Evolutionary conservation across 2,888 invertebrate genomes (phyloP), one percentile per base, ranked within the genome.

Genomic region (Epinotia brunnichana): DNA sequence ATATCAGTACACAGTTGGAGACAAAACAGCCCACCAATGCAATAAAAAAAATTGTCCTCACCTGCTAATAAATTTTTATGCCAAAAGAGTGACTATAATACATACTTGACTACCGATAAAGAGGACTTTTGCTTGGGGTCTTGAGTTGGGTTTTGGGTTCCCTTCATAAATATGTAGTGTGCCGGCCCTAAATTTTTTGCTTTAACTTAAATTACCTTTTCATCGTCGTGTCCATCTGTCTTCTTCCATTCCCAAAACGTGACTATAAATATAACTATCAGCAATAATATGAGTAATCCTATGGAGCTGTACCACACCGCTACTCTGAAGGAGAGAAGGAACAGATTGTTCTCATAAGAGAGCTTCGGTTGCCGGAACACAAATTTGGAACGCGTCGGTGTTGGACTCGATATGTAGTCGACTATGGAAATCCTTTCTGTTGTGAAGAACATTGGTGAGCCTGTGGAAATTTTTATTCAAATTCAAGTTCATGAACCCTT

Each of bases 291-390:
- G 3, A 95, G 80, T 41, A 95, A 81, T 0, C 86, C 90, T 5
- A 90, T 77, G 21, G 93, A 91, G 39, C 94, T 93, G 63, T 94
- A 86, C 96, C 96, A 96, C n/a, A 96, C 96, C 0, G 91, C 86
- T 41, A 84, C 88, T 72, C 94, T 92, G 81, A 96, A 96, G 0
- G 96, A 96, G 35, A 96, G 85, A 2, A 94, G 85, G 81, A 95
- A 96, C 59, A 96, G 94, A 81, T 96, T 96, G 76, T 95, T 95
- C 54, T 96, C 95, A 75, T 95, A 95, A 0, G 96, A 95, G 5
- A 96, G 83, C 80, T 96, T 95, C 1, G 96, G 96, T 82, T 95
- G 95, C 64, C 95, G 94, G 82, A 96, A 96, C 21, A 96, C 94
- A 82, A 96, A 96, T 79, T 95, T 95, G 0, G 95, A 96, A 77